Conservation (phyloP, 2,113 vertebrate genomes). For the Psittacara wagleri region DNA sequence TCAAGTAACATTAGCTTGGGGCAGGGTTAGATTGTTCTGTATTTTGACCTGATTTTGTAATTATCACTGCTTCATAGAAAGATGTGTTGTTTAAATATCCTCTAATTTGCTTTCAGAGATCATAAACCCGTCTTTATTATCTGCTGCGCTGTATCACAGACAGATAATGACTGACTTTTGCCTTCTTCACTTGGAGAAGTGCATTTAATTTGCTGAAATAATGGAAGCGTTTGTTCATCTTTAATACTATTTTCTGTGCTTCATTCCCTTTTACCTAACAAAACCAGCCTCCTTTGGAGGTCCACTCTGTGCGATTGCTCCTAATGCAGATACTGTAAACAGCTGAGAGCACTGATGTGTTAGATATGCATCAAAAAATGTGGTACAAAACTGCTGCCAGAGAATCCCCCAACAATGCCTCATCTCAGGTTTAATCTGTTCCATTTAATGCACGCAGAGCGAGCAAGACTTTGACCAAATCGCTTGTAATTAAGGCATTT, state of each 20-base stretch:
- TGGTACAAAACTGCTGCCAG: not conserved
- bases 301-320: not conserved
- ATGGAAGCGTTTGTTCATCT: constrained; percentile 31
- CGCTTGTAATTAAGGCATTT: not conserved
- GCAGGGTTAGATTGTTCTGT: constrained; percentile 12
- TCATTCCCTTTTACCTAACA: constrained; percentile 16
- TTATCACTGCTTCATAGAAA: constrained; percentile 42
- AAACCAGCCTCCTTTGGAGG: not conserved
- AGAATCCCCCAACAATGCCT: not conserved
- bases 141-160: constrained; percentile 54
- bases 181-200: constrained; percentile 45
- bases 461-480: constrained; percentile 38
- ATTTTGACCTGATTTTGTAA: constrained; percentile 64
- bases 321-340: not conserved
- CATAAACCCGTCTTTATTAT: constrained; percentile 68
- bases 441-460: not conserved
- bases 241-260: constrained; percentile 24
- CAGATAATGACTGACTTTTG: constrained; percentile 70
- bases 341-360: not conserved
- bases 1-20: not conserved
- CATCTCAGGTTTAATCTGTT: constrained; percentile 12
- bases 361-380: not conserved
- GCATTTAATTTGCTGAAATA: constrained; percentile 67
- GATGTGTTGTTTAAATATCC: constrained; percentile 61
- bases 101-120: constrained; percentile 67